phyloP scores from a whole-genome alignment of 1,140 invertebrate genomes.

The Drosophila subpulchrella region DNA sequence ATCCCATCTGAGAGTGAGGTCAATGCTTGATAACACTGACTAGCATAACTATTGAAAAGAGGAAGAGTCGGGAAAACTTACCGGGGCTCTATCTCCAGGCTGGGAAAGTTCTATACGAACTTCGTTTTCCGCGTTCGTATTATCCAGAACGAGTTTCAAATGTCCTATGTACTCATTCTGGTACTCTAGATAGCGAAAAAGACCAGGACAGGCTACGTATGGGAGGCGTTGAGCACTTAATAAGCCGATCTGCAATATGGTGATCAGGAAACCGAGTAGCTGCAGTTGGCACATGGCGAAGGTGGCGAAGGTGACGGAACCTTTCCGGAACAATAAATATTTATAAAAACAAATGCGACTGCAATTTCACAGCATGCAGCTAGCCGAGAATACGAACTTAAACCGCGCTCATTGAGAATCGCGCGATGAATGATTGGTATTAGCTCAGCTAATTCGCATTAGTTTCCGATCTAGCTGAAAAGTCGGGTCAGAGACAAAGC shows the following conservation, averaged over 20 bases:
- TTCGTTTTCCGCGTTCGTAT: slow-evolving; percentile 26
- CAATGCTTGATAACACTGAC: slow-evolving; percentile 53
- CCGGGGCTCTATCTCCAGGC: slow-evolving; percentile 35
- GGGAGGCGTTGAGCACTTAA: slow-evolving; percentile 43
- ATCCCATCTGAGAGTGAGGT: slow-evolving; percentile 35
- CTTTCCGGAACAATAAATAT: slow-evolving; percentile 8
- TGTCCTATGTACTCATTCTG: slow-evolving; percentile 48
- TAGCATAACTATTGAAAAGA: no score
- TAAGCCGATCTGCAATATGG: slow-evolving; percentile 1
- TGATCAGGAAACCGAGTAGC: slow-evolving; percentile 20
- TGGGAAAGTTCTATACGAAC: slow-evolving; percentile 58
- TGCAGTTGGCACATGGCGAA: slow-evolving; percentile 24
- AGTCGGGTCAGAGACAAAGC: slow-evolving; percentile 19
- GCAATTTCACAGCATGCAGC: background rate
- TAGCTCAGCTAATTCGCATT: background rate
- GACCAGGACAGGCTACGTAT: slow-evolving; percentile 46
- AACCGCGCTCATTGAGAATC: slow-evolving; percentile 40
- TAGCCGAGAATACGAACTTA: background rate
- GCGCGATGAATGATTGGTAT: slow-evolving; percentile 43
- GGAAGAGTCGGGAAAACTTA: slow-evolving; percentile 16
- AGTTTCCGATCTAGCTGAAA: slow-evolving; percentile 17
- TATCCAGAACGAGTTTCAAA: slow-evolving; percentile 38
- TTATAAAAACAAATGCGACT: slow-evolving; percentile 18
- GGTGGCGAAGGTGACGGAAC: background rate
- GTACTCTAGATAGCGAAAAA: slow-evolving; percentile 54